These are phyloP conservation scores for Subacronicta megacephala DNA, from an alignment of 2,888 invertebrate genomes.

Conservation along the genomic window DNA sequence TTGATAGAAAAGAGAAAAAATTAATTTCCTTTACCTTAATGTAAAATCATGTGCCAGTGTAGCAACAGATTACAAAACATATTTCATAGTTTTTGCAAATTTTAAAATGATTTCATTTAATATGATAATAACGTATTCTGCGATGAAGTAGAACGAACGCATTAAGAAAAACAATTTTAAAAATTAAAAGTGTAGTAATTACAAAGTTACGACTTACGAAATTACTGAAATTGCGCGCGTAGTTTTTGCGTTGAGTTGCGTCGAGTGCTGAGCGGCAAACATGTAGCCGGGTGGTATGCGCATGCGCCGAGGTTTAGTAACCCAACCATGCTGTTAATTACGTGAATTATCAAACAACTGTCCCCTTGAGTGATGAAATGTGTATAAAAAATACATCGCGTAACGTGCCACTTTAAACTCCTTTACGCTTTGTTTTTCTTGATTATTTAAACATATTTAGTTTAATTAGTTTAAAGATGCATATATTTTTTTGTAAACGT, in stretches of 20 bases:
- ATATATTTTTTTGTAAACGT: too few species aligned
- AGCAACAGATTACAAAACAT: conserved; percentile 8
- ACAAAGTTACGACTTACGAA: conserved; percentile 70
- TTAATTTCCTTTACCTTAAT: conserved; percentile 8
- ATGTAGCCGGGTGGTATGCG: conserved; percentile 69
- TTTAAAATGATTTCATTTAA: conserved; percentile 14
- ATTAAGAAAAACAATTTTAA: conserved; percentile 48
- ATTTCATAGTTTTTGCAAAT: conserved; percentile 2
- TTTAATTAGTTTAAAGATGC: conserved; percentile 16
- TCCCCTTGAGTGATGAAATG: conserved; percentile 79
- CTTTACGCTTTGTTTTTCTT: conserved; percentile 54
- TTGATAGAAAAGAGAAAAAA: conserved; percentile 6
- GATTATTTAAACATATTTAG: conserved; percentile 26
- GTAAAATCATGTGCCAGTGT: conserved; percentile 2
- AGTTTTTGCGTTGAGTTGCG: conserved; percentile 70
- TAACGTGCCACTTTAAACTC: conserved; percentile 64
- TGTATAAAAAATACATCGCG: conserved; percentile 76
- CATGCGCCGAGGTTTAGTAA: conserved; percentile 63
- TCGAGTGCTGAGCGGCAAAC: conserved; percentile 58
- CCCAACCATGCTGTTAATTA: conserved; percentile 79
- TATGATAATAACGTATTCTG: conserved; percentile 11
- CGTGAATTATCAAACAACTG: conserved; percentile 78
- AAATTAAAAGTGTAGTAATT: conserved; percentile 70
- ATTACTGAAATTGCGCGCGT: conserved; percentile 71
- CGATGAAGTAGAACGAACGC: conserved; percentile 39